Base-by-base conservation (phyloP, 2,888 invertebrate species). In the Andricus curvator region DNA sequence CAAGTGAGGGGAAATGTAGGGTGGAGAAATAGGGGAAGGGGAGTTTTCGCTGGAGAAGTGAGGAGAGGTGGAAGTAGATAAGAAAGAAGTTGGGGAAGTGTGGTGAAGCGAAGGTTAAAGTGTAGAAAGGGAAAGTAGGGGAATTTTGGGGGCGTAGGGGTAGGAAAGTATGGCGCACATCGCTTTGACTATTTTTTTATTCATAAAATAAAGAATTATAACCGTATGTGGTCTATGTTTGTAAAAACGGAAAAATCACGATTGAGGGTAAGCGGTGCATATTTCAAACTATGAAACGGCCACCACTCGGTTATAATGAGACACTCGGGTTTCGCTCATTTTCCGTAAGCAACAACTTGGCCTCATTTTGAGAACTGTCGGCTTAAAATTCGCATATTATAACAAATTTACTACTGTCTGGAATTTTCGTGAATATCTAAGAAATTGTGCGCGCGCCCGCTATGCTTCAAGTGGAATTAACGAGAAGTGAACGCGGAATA, bases 401-500 rank as follows among this genome's bases (percentile, higher is more conserved):
- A 11, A n/a, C n/a, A 11, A 56, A 56, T 56, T 56, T 56, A n/a
- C 56, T 56, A 20, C 51, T 51, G 37, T 37, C 9, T 37, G 37
- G 37, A 37, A n/a, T 56, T 6, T 56, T 56, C 56, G n/a, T 56
- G 56, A 51, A 56, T 56, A 56, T 56, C 56, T 56, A 56, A 56
- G n/a, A 56, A 56, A 56, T n/a, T 9, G 56, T n/a, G 56, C n/a
- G 56, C n/a, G n/a, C 56, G 56, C 56, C 3, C 11, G n/a, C n/a
- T n/a, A 4, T 11, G n/a, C 9, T n/a, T 56, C n/a, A 6, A 56
- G 56, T 20, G 56, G 56, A 56, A 56, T n/a, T 56, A 56, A 56
- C 56, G 56, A 56, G 56, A 56, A n/a, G n/a, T 56, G 56, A 56
- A 56, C n/a, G 11, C n/a, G n/a, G 56, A 56, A 56, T n/a, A 56